Evolutionary conservation across 2,888 invertebrate genomes (phyloP).

Genomic region (Volucella zonaria): DNA sequence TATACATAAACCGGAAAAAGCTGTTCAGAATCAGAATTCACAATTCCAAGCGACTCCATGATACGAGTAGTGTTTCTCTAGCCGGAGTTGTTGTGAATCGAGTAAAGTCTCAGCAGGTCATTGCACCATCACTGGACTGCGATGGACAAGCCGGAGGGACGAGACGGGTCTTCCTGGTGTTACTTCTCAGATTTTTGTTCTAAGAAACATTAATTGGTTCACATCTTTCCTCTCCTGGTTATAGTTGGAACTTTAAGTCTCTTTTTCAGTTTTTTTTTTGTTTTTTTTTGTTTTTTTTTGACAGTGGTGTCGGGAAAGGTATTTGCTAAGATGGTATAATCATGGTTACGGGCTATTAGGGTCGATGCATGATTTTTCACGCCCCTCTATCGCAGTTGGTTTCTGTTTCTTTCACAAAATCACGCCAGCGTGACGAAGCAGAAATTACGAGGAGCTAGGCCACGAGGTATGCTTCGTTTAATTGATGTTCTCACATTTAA

Average conservation of each 20-base stretch:
- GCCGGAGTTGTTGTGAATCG: not conserved
- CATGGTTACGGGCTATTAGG: conserved; percentile 62
- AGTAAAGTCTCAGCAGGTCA: conserved; percentile 41
- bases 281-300: not conserved
- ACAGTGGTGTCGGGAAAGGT: conserved; percentile 1
- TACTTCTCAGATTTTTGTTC: conserved; percentile 25
- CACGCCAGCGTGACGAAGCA: conserved; percentile 28
- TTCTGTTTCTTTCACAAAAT: conserved; percentile 4
- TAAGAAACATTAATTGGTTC: conserved; percentile 63
- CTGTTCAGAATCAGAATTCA: conserved; percentile 42
- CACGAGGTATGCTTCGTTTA: conserved; percentile 49
- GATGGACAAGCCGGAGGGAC: too few species aligned
- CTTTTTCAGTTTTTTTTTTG: conserved; percentile 2
- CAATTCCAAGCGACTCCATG: not conserved
- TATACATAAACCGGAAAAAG: conserved; percentile 61
- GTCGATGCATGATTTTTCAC: conserved; percentile 58
- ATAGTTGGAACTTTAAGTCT: not conserved
- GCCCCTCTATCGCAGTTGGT: conserved; percentile 18
- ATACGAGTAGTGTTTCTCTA: conserved; percentile 25
- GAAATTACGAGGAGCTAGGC: not conserved
- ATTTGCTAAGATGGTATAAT: conserved; percentile 59
- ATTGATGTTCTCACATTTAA: conserved; percentile 63
- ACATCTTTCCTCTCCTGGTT: conserved; percentile 6
- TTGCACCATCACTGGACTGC: conserved; percentile 38
- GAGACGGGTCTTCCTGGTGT: not conserved